Base-by-base conservation (phyloP, 2,113 vertebrate species). In the Pseudopodoces humilis region DNA sequence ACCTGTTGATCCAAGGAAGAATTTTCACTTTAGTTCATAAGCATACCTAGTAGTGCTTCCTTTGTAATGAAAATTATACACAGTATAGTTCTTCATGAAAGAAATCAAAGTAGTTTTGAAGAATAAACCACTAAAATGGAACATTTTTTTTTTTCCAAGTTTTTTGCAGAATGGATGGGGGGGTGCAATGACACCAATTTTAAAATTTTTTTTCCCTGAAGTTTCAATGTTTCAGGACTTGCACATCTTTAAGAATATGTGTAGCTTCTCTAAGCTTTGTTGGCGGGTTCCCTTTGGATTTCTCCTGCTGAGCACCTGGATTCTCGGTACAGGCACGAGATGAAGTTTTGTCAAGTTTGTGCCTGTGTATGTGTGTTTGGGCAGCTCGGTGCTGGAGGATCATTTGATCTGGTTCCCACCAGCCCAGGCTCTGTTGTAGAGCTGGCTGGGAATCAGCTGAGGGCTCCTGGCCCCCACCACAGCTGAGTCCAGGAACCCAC, bases 351-450 rank as follows among this genome's bases (percentile, higher is more conserved):
- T 37, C 28, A 8, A 13, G 13, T 15, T 33, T 50, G 23, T 52
- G 35, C 35, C 39, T 24, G 9, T 21, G 8, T 15, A 2, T 21
- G 11, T 1, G 0, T 9, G 9, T 46, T 28, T 2, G 3, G 58
- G 33, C 37, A 46, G 33, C 16, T 47, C 1, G 0, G 4, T 23
- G 33, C 11, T 21, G 11, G 25, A 21, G 49, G 31, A 7, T 39
- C 23, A 7, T 17, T 3, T 21, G 14, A 11, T 50, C 7, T 50
- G 68, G 14, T 7, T 65, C 20, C 63, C 28, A 4, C 11, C 41
- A 67, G 6, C 25, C 10, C 33, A 0, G 0, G 5, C 6, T 5
- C 7, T 68, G 7, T 28, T 28, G 37, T 7, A n/a, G 63, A 58
- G 15, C 15, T 28, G 17, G 13, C 7, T 68, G 44, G 30, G 55